phyloP scores from a whole-genome alignment of 2,113 vertebrate genomes.

The Vimba vimba region DNA sequence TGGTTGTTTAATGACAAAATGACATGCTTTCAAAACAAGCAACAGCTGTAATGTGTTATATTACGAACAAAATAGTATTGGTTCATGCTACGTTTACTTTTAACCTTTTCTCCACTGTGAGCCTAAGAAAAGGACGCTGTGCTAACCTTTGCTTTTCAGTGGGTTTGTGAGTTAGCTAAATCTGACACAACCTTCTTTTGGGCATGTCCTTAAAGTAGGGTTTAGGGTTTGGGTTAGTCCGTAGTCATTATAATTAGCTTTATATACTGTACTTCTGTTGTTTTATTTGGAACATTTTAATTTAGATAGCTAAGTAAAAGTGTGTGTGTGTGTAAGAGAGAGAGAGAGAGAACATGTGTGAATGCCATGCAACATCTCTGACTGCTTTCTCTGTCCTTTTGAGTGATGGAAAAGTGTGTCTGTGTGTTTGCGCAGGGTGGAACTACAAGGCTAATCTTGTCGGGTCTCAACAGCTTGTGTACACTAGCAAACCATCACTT shows the following conservation, averaged over 20 bases:
- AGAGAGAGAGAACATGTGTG: background rate
- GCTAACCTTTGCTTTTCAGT: background rate
- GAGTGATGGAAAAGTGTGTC: constrained; percentile 35
- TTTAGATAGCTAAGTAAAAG: background rate
- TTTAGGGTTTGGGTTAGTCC: background rate
- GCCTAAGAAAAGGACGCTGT: background rate
- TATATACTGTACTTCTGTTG: no score
- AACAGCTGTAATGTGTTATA: background rate
- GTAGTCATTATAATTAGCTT: constrained; percentile 1
- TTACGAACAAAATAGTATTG: background rate
- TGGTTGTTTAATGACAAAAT: background rate
- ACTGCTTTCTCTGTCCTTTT: constrained; percentile 47
- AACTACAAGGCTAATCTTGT: constrained; percentile 45
- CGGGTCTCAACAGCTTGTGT: constrained; percentile 30
- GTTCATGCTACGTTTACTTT: background rate
- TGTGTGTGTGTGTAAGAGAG: background rate
- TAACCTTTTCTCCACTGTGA: background rate
- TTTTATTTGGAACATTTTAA: background rate
- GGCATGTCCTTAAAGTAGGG: background rate
- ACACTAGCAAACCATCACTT: constrained; percentile 44
- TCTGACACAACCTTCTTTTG: constrained; percentile 2
- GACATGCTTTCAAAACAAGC: background rate
- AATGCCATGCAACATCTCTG: constrained; percentile 26
- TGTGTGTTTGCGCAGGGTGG: constrained; percentile 38
- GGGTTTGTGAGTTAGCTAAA: background rate